Conservation (phyloP, 2,113 vertebrate species). For the Anseranas semipalmata region DNA sequence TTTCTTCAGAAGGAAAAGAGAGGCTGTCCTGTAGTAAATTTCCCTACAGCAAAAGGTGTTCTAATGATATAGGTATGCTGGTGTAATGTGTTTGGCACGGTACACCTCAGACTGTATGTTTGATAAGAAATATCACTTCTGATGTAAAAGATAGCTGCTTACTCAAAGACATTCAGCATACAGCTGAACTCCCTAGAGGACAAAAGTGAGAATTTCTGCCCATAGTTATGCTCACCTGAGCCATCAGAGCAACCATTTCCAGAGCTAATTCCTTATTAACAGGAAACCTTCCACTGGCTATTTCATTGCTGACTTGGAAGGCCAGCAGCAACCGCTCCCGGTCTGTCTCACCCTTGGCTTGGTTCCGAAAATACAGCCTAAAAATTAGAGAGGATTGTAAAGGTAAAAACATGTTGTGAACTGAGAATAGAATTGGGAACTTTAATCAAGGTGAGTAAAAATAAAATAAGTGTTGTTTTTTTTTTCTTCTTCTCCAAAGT, state of each 20-base stretch:
- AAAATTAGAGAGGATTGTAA: neutral
- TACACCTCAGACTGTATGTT: neutral
- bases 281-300: conserved; percentile 86
- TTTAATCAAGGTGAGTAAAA: neutral
- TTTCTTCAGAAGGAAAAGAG: neutral
- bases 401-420: neutral
- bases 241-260: conserved; percentile 89
- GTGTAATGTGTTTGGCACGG: neutral
- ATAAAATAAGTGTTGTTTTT: neutral
- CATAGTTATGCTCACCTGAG: conserved; percentile 77
- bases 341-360: conserved; percentile 88
- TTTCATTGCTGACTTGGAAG: conserved; percentile 86
- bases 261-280: conserved; percentile 90
- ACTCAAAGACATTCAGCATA: neutral
- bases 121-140: neutral
- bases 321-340: conserved; percentile 88
- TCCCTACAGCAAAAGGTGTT: neutral
- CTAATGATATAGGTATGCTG: neutral
- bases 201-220: neutral
- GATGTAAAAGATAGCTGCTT: neutral
- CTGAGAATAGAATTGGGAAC: neutral
- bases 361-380: conserved; percentile 85
- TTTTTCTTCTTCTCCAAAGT: neutral
- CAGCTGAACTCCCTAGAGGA: neutral
- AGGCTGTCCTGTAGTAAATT: neutral